Base-by-base conservation (phyloP, 2,797 vertebrate species). In the Sternarchorhynchus goeldii region DNA sequence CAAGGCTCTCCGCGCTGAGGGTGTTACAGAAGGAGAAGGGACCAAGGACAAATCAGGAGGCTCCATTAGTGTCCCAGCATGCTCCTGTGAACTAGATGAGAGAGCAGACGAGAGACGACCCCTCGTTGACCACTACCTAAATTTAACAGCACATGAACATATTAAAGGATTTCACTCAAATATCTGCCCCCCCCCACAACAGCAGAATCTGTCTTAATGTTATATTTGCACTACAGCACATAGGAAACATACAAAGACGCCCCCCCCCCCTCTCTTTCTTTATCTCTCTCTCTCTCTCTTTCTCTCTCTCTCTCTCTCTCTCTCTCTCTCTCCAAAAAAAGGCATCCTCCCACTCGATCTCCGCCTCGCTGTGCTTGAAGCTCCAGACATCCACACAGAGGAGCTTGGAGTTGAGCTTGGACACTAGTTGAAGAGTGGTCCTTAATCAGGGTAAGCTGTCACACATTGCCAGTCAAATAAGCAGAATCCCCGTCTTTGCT, bases 21-120 rank as follows among this genome's bases (percentile, higher is more conserved):
- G 85, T 31, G 68, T 78, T 84, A 87, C 82, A 78, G 86, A 82
- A 83, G 87, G 83, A 79, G 64, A 29, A 14, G 66, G 82, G 88
- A 83, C 82, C 84, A 81, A 71, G 50, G 79, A 84, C 73, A 82
- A 86, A 88, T 88, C 87, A 87, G 81, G 83, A 83, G 81, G 76
- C 80, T 88, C 87, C 86, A 88, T 90, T 89, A 90, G 87, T 85
- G 86, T 90, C 88, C 83, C 89, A 91, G 86, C 86, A 81, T 90
- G 87, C 75, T 79, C 70, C 78, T 81, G 84, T 77, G 73, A 88
- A 78, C 16, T 10, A 50, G 45, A 50, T 2, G 8, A 50, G 45
- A 7, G 45, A 8, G 63, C 41, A 70, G 68, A 56, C 76, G 76
- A 75, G 69, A 55, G 74, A 56, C 45, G 60, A 31, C 58, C 69